phyloP scores from a whole-genome alignment of 2,797 vertebrate species.

The Betta splendens region DNA sequence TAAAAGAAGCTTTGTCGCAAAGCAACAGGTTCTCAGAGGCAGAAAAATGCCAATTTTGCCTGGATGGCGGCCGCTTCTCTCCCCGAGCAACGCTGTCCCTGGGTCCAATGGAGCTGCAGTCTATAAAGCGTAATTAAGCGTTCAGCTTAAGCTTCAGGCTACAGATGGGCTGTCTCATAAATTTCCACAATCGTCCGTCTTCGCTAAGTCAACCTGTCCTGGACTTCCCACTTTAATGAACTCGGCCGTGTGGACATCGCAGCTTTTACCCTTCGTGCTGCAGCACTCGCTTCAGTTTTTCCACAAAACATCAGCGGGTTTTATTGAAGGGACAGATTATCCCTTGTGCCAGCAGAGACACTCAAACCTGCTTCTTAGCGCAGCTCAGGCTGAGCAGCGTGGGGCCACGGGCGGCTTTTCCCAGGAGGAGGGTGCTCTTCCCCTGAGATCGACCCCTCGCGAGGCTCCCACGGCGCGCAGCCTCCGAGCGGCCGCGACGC shows the following conservation, averaged over 20 bases:
- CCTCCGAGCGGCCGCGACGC: slow-evolving; percentile 49
- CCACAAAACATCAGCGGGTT: slow-evolving; percentile 46
- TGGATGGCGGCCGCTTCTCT: slow-evolving; percentile 65
- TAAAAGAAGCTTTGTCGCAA: slow-evolving; percentile 88
- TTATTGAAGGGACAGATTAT: slow-evolving; percentile 64
- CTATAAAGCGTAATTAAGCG: slow-evolving; percentile 81
- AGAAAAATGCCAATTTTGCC: slow-evolving; percentile 85
- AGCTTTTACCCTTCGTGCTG: slow-evolving; percentile 28
- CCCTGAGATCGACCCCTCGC: slow-evolving; percentile 33
- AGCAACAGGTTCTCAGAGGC: slow-evolving; percentile 84
- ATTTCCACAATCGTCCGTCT: slow-evolving; percentile 78
- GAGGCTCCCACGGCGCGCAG: slow-evolving; percentile 9
- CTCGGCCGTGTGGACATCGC: slow-evolving; percentile 53
- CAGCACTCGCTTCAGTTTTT: slow-evolving; percentile 12
- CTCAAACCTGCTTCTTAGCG: slow-evolving; percentile 65
- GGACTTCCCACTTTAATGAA: slow-evolving; percentile 66
- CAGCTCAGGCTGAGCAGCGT: slow-evolving; percentile 53
- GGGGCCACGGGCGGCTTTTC: slow-evolving; percentile 45
- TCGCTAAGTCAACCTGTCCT: slow-evolving; percentile 66
- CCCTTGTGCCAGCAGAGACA: slow-evolving; percentile 64
- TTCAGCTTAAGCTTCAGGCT: slow-evolving; percentile 77
- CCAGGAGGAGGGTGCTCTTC: slow-evolving; percentile 61
- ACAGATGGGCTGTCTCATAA: slow-evolving; percentile 78
- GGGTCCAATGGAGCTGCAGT: slow-evolving; percentile 75
- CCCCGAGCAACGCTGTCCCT: slow-evolving; percentile 76